Conservation (phyloP, 2,888 invertebrate species). For the Oxyteleia sp. region DNA sequence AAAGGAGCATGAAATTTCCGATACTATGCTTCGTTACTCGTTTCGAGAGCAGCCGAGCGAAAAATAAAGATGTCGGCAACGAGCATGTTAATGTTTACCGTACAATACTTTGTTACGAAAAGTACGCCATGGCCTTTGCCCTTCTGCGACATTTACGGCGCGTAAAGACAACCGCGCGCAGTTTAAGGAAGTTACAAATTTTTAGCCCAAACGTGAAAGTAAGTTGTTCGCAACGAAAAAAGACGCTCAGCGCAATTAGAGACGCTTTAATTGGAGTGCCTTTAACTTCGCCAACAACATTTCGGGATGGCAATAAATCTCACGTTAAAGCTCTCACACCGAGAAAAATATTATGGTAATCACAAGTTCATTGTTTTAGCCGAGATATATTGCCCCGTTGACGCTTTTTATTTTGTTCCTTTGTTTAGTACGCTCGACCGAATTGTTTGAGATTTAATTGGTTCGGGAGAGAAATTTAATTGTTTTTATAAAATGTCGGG, state of each 20-base stretch:
- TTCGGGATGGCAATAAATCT: slow-evolving; percentile 18
- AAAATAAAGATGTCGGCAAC: slow-evolving; percentile 64
- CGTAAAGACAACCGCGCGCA: not conserved
- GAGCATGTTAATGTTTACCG: slow-evolving; percentile 47
- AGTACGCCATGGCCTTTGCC: not conserved
- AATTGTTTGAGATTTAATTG: slow-evolving; percentile 16
- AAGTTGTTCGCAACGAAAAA: slow-evolving; percentile 17
- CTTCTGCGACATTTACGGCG: not conserved
- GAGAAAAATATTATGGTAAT: slow-evolving; percentile 36
- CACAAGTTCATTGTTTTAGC: slow-evolving; percentile 15
- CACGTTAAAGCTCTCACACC: not conserved
- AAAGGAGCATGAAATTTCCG: slow-evolving; percentile 43
- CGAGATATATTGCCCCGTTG: slow-evolving; percentile 14
- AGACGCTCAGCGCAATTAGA: slow-evolving; percentile 21
- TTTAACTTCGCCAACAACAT: slow-evolving; percentile 20
- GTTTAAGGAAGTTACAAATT: slow-evolving; percentile 7
- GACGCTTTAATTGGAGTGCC: slow-evolving; percentile 24
- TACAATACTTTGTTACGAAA: not conserved
- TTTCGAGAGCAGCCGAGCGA: slow-evolving; percentile 44
- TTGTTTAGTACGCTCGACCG: slow-evolving; percentile 5
- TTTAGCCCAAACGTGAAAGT: slow-evolving; percentile 6
- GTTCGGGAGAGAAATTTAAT: slow-evolving; percentile 5
- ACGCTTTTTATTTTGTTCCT: slow-evolving; percentile 4
- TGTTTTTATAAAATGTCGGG: slow-evolving; percentile 20
- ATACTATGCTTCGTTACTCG: slow-evolving; percentile 58